Conservation (phyloP, 2,888 invertebrate genomes). For the Microctonus brassicae region DNA sequence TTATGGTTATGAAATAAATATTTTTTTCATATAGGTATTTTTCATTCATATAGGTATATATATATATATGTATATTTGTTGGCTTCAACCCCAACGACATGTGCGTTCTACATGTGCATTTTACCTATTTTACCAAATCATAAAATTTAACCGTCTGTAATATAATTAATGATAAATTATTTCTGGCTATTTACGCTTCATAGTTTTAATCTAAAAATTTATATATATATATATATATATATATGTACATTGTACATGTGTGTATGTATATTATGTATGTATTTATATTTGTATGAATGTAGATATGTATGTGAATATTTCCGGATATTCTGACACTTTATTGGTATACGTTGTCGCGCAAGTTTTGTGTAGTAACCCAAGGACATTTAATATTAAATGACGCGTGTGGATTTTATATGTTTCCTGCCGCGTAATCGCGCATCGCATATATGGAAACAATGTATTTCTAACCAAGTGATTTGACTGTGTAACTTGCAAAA, state of each 20-base stretch:
- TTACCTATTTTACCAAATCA: background rate
- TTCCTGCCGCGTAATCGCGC: slow-evolving; percentile 16
- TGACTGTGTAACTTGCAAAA: background rate
- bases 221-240: no score
- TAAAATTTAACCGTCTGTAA: background rate
- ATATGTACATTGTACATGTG: no score
- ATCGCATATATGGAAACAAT: background rate
- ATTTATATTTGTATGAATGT: background rate
- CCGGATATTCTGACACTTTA: background rate
- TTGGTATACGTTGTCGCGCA: background rate
- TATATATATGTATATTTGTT: no score
- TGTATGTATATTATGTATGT: background rate
- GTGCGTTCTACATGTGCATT: background rate
- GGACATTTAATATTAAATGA: slow-evolving; percentile 32
- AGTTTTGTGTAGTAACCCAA: slow-evolving; percentile 10
- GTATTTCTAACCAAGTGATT: background rate
- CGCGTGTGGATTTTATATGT: slow-evolving; percentile 9
- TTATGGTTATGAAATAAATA: no score
- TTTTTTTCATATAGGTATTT: no score
- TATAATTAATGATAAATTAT: background rate
- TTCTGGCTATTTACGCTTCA: background rate
- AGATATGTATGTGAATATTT: background rate
- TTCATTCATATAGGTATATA: no score
- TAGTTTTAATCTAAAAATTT: background rate
- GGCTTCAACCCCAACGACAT: background rate